Evolutionary conservation across 2,797 vertebrate species (phyloP).

Genomic region (Podargus strigoides): DNA sequence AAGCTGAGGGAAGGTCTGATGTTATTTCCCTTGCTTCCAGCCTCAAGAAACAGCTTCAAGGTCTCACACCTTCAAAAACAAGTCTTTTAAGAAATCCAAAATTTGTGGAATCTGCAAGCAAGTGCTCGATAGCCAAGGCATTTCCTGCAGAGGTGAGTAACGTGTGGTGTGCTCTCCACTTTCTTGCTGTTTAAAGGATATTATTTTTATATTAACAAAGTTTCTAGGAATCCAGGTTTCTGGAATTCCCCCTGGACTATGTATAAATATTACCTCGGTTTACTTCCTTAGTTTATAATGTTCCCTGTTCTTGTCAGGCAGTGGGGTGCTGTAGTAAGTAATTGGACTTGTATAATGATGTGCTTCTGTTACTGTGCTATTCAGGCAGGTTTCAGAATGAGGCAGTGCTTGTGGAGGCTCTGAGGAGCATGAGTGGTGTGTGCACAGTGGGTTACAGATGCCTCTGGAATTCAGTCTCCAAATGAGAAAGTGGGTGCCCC

Average conservation of each 20-base stretch:
- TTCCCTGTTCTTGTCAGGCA: neutral
- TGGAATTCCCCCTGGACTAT: neutral
- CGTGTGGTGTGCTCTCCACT: neutral
- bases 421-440: neutral
- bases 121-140: conserved; percentile 50
- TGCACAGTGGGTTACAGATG: neutral
- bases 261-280: neutral
- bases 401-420: neutral
- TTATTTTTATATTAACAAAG: neutral
- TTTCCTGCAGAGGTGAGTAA: conserved; percentile 67
- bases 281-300: neutral
- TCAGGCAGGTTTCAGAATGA: neutral
- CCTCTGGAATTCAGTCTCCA: neutral
- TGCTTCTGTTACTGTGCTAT: neutral
- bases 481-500: neutral
- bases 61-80: conserved; percentile 70
- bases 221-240: neutral
- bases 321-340: neutral
- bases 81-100: conserved; percentile 66
- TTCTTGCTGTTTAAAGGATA: neutral
- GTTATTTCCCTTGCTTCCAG: conserved; percentile 50
- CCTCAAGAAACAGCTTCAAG: conserved; percentile 47
- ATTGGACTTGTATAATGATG: neutral
- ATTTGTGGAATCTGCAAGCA: conserved; percentile 66
- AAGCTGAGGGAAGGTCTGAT: neutral